Evolutionary conservation across 2,888 invertebrate species (phyloP).

Genomic region (Drosophila cyrtoloma): DNA sequence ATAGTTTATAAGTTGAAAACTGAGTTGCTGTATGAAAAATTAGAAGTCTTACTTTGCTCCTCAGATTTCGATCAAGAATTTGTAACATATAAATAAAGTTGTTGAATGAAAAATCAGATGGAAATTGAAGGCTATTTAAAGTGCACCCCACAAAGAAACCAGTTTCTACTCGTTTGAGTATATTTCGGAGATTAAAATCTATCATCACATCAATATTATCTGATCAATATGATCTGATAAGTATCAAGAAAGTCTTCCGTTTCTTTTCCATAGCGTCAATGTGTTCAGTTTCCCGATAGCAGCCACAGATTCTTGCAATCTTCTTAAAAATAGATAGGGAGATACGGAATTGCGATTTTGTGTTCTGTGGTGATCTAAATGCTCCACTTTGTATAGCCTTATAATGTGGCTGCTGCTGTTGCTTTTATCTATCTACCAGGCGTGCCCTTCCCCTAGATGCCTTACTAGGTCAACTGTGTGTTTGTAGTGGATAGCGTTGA

Average conservation of each 20-base stretch:
- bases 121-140: not conserved
- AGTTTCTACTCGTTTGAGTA: not conserved
- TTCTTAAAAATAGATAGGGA: not conserved
- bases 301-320: not conserved
- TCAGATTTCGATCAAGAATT: not conserved
- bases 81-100: not conserved
- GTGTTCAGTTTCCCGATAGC: not conserved
- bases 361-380: not conserved
- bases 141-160: not conserved
- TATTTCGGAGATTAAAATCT: not conserved
- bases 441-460: constrained; percentile 43
- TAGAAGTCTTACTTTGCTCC: not conserved
- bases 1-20: too few species aligned
- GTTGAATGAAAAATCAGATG: not conserved
- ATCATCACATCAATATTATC: not conserved
- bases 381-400: not conserved
- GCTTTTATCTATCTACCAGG: constrained; percentile 12
- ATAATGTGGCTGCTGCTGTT: constrained; percentile 3
- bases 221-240: not conserved
- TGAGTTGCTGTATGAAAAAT: too few species aligned
- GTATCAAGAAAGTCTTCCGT: not conserved
- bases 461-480: constrained; percentile 52
- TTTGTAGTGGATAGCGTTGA: constrained; percentile 3
- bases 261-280: not conserved
- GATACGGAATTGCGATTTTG: not conserved